phyloP scores from a whole-genome alignment of 2,888 invertebrate genomes.

The Drosophila nigricruria region DNA sequence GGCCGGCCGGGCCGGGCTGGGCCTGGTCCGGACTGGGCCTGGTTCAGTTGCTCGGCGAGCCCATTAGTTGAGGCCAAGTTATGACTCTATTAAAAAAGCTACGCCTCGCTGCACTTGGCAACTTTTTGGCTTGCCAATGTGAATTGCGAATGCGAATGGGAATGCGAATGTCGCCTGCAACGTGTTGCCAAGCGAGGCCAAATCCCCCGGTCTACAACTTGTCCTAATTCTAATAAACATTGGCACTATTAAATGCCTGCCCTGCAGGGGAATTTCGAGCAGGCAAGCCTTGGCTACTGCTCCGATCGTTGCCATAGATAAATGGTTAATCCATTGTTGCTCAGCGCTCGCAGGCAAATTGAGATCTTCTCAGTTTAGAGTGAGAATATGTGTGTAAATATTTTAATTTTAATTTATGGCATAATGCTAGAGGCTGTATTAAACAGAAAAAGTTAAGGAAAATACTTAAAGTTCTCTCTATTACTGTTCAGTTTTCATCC shows the following conservation, averaged over 20 bases:
- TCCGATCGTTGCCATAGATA: conserved; percentile 43
- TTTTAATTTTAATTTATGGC: conserved; percentile 60
- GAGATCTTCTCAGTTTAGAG: not conserved
- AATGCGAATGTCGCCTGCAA: conserved; percentile 29
- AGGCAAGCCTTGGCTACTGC: conserved; percentile 4
- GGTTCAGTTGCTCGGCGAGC: conserved; percentile 37
- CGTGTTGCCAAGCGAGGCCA: conserved; percentile 42
- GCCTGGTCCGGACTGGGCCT: conserved; percentile 21
- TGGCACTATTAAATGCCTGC: conserved; percentile 53
- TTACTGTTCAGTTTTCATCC: too few species aligned
- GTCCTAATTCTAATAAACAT: conserved; percentile 47
- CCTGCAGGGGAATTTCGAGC: conserved; percentile 47
- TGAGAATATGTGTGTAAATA: conserved; percentile 39
- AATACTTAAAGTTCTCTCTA: not conserved
- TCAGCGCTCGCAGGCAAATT: conserved; percentile 13
- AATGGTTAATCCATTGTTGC: conserved; percentile 43
- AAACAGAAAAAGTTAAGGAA: not conserved
- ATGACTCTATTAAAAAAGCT: conserved; percentile 78
- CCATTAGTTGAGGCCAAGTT: conserved; percentile 77
- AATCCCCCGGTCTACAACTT: conserved; percentile 26
- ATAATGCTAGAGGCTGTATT: not conserved
- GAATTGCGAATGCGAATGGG: conserved; percentile 1
- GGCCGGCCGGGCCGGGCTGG: conserved; percentile 19
- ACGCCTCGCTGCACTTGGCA: conserved; percentile 77
- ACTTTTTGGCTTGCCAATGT: conserved; percentile 37